Conservation (phyloP, 1,140 invertebrate species). For the Coenobita brevimanus region DNA sequence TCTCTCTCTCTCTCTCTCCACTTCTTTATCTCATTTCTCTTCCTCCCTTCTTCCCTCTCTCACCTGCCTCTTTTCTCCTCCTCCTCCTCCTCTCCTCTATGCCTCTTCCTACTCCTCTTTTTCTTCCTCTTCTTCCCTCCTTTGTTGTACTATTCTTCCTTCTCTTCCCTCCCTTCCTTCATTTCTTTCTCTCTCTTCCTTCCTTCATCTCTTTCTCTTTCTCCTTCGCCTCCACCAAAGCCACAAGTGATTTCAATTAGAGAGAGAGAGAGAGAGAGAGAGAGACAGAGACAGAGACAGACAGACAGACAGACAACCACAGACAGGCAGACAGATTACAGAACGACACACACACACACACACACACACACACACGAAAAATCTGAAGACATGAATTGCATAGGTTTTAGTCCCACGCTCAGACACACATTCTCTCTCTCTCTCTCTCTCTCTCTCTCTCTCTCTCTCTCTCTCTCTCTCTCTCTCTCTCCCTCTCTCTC, state of each 20-base stretch:
- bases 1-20: too few relatives aligned
- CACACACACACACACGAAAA: too few relatives aligned
- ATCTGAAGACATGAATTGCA: too few relatives aligned
- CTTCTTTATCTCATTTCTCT: too few relatives aligned
- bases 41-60: background rate
- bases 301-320: too few relatives aligned
- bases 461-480: slow-evolving; percentile 9
- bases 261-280: too few relatives aligned
- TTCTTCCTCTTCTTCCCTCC: background rate
- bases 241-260: too few relatives aligned
- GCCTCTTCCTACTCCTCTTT: background rate
- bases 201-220: background rate
- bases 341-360: too few relatives aligned
- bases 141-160: background rate
- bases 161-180: background rate
- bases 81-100: background rate
- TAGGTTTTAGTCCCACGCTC: background rate
- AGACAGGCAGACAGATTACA: too few relatives aligned
- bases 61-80: background rate
- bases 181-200: background rate
- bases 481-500: background rate
- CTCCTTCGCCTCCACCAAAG: too few relatives aligned
- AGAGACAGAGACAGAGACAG: too few relatives aligned
- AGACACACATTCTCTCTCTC: slow-evolving; percentile 1
- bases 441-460: background rate